Base-by-base conservation (phyloP, 2,797 vertebrate species). In the Picus viridis region DNA sequence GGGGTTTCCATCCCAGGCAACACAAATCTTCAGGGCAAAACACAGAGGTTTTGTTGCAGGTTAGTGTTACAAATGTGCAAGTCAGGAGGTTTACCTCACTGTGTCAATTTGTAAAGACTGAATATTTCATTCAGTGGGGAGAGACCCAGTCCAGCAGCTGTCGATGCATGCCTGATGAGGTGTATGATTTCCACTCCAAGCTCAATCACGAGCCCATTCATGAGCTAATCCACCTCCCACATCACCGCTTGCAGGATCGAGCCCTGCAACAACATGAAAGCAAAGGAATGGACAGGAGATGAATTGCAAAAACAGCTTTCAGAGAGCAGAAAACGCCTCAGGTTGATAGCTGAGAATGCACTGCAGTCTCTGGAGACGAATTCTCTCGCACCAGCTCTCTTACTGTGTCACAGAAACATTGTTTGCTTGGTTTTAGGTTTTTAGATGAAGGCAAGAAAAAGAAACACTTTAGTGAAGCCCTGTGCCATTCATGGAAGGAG, bases 371-470 rank as follows among this genome's bases (percentile, higher is more conserved):
- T 43, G 34, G 88, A 93, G 78, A 80, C 22, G 85, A 87, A 90
- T 86, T 83, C 71, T 82, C 88, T 90, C 65, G 56, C 41, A 79
- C 20, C 68, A 74, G 9, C 45, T 70, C 57, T 93, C 74, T 91
- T 62, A 47, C 64, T 76, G 45, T 88, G 83, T 80, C 72, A 91
- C 78, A 88, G 75, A 91, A 92, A 84, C 45, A 85, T 17, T 88
- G 34, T 64, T 82, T 90, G 41, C 77, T 93, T 68, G 30, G 54
- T 24, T 94, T 93, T 65, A 69, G n/a, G 41, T 82, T 92, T 43
- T 95, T 51, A 93, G 73, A 93, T 74, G 74, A 86, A 96, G 68
- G 74, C 39, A 88, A 91, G 83, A 54, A 88, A 88, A 92, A 87
- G 36, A 72, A 92, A 65, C 47, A 86, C 34, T 90, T 94, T 78